Conservation (phyloP, 1,140 invertebrate genomes). For the Achroia grisella region DNA sequence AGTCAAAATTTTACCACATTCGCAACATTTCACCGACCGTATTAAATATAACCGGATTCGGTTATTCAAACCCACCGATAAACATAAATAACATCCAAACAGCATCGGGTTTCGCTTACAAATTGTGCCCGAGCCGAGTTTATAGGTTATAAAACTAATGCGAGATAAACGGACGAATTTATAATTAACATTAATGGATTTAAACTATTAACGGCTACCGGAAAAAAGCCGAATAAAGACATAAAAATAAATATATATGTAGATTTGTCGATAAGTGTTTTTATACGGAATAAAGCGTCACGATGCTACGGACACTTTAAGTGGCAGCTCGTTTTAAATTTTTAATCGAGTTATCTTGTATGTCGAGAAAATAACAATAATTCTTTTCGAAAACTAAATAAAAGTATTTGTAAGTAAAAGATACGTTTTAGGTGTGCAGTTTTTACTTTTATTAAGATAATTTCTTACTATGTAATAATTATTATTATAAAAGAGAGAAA, state of each 20-base stretch:
- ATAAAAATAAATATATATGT: slow-evolving; percentile 70
- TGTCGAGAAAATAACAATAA: too few relatives aligned
- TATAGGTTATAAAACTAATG: slow-evolving; percentile 61
- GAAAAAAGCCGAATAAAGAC: slow-evolving; percentile 63
- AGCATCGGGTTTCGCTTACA: slow-evolving; percentile 39
- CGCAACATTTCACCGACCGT: not conserved
- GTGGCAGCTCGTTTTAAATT: too few relatives aligned
- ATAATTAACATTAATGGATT: slow-evolving; percentile 64
- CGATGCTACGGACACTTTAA: slow-evolving; percentile 4
- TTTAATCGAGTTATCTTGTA: too few relatives aligned
- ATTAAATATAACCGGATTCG: not conserved
- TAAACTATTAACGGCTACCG: slow-evolving; percentile 64
- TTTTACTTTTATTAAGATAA: too few relatives aligned
- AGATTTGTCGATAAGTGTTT: slow-evolving; percentile 55
- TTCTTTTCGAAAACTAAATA: too few relatives aligned
- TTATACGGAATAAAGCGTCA: slow-evolving; percentile 57
- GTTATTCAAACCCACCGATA: slow-evolving; percentile 6
- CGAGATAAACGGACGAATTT: slow-evolving; percentile 44
- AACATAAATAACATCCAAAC: slow-evolving; percentile 23
- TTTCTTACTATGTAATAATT: too few relatives aligned
- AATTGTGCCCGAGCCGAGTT: slow-evolving; percentile 45
- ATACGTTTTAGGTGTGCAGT: too few relatives aligned
- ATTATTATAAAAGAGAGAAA: too few relatives aligned
- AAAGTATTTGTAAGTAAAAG: too few relatives aligned
- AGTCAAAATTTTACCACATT: not conserved